Evolutionary conservation across 2,797 vertebrate species (phyloP).

Genomic region (Micropoecilia bifurca): DNA sequence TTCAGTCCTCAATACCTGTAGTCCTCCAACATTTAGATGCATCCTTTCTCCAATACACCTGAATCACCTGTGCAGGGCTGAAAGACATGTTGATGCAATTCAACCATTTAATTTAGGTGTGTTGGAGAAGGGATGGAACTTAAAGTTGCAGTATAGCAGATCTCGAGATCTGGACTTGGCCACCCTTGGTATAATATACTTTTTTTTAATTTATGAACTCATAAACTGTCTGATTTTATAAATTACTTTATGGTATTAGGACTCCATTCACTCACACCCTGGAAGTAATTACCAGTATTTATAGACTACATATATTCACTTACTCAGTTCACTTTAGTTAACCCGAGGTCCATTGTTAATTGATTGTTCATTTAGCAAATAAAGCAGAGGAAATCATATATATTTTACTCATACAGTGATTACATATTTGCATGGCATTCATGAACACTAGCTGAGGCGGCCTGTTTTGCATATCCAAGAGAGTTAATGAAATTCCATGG

Average conservation of each 20-base stretch:
- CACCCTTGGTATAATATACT: background rate
- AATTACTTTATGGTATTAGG: background rate
- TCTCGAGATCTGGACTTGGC: background rate
- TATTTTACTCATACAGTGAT: slow-evolving; percentile 17
- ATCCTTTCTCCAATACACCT: background rate
- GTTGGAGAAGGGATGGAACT: background rate
- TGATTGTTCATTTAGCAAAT: slow-evolving; percentile 21
- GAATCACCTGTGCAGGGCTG: background rate
- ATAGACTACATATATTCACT: slow-evolving; percentile 5
- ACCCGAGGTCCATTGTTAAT: slow-evolving; percentile 23
- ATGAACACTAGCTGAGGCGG: slow-evolving; percentile 7
- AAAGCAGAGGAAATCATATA: slow-evolving; percentile 17
- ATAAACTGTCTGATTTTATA: slow-evolving; percentile 4
- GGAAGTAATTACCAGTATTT: slow-evolving; percentile 7
- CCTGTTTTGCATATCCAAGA: slow-evolving; percentile 52
- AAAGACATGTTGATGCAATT: background rate
- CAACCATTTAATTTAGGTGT: background rate
- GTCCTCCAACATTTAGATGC: background rate
- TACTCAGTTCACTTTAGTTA: slow-evolving; percentile 4
- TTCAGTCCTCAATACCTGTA: background rate
- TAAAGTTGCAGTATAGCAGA: background rate
- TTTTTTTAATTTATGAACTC: background rate
- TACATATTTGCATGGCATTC: slow-evolving; percentile 29
- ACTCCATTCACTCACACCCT: background rate
- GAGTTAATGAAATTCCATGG: slow-evolving; percentile 60